Percentiles rank a stretch among this genome's conserved stretches.
Conservation (phyloP, 2,888 invertebrate species). For the Ganaspis brasiliensis region DNA sequence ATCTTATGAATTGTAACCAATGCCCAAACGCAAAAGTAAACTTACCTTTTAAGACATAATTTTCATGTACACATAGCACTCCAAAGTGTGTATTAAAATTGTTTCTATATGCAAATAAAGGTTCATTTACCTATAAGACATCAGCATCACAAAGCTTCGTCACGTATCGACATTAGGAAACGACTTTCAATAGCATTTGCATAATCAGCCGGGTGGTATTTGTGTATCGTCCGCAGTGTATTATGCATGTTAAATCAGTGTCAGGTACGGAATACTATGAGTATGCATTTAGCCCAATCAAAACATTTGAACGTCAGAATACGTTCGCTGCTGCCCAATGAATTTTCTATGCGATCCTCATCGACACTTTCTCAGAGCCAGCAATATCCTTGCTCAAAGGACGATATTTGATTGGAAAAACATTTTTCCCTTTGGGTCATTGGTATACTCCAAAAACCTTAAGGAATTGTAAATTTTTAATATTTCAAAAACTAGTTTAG, state of each 20-base stretch:
- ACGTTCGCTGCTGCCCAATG: slow-evolving; percentile 60
- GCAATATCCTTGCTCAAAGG: slow-evolving; percentile 19
- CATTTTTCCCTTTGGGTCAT: not conserved
- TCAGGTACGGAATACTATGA: slow-evolving; percentile 58
- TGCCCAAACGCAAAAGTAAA: too few species aligned
- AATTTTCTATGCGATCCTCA: slow-evolving; percentile 47
- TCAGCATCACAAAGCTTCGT: slow-evolving; percentile 37
- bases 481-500: too few species aligned
- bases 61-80: not conserved
- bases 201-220: slow-evolving; percentile 58
- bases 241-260: slow-evolving; percentile 54
- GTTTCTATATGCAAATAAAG: slow-evolving; percentile 12
- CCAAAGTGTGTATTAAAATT: not conserved
- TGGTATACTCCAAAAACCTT: not conserved
- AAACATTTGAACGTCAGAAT: slow-evolving; percentile 69
- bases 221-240: slow-evolving; percentile 56
- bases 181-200: slow-evolving; percentile 64
- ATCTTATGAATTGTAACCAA: too few species aligned
- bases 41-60: too few species aligned
- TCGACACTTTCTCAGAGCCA: slow-evolving; percentile 29
- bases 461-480: too few species aligned
- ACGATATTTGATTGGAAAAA: not conserved
- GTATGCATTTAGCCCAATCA: slow-evolving; percentile 71
- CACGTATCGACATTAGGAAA: slow-evolving; percentile 62
- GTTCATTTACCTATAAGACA: slow-evolving; percentile 34